Evolutionary conservation across 2,888 invertebrate species (phyloP).

Genomic region (Aphodius granarius): DNA sequence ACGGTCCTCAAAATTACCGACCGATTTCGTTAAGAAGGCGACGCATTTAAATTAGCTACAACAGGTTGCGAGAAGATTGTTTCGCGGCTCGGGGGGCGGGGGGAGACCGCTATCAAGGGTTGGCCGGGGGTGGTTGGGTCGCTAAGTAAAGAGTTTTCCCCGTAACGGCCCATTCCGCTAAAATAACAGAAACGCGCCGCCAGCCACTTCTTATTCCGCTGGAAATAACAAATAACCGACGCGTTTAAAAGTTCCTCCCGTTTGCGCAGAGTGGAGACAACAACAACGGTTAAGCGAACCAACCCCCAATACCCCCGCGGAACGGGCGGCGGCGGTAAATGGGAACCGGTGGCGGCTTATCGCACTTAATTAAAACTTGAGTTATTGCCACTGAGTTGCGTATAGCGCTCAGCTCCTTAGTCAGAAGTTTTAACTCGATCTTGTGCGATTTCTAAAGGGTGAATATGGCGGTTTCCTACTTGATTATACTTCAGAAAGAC

Average conservation of each 20-base stretch:
- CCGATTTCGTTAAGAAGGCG: not conserved
- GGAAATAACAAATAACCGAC: not conserved
- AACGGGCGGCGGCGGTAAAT: not conserved
- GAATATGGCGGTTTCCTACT: too few species aligned
- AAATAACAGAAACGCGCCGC: not conserved
- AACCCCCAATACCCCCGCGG: not conserved
- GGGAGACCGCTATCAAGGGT: not conserved
- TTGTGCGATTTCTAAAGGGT: too few species aligned
- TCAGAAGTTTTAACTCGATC: too few species aligned
- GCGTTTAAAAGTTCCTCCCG: not conserved
- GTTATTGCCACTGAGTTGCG: not conserved
- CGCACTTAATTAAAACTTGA: not conserved
- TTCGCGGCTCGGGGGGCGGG: not conserved
- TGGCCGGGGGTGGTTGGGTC: not conserved
- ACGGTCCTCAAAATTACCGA: not conserved
- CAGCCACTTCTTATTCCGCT: not conserved
- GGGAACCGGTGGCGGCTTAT: not conserved
- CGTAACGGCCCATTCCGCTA: not conserved
- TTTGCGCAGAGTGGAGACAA: not conserved
- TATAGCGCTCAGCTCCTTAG: too few species aligned
- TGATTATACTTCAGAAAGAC: too few species aligned
- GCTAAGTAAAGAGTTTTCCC: not conserved
- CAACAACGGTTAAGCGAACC: not conserved
- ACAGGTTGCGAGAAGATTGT: slow-evolving; percentile 37
- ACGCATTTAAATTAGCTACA: slow-evolving; percentile 44